A percentile compares a stretch with the other conserved stretches of the same genome.
Conservation (phyloP, 2,888 invertebrate genomes). For the Ditula angustiorana region DNA sequence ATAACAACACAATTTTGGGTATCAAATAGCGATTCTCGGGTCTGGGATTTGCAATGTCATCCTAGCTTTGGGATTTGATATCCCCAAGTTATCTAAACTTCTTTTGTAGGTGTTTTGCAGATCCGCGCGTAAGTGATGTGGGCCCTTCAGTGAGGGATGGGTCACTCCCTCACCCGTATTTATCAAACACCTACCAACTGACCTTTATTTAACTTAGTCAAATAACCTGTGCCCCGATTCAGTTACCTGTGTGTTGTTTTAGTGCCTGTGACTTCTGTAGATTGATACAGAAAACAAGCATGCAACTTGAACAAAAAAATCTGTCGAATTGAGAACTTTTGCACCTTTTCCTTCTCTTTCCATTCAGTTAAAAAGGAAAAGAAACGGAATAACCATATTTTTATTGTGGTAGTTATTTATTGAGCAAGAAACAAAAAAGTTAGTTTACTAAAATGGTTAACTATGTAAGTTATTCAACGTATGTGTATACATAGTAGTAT, state of each 20-base stretch:
- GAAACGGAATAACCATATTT: too few species aligned
- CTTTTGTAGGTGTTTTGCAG: constrained; percentile 21
- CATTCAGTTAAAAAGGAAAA: too few species aligned
- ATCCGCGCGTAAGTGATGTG: constrained; percentile 19
- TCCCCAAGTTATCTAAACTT: constrained; percentile 28
- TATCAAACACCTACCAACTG: constrained; percentile 25
- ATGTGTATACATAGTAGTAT: too few species aligned
- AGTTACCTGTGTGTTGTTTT: not conserved
- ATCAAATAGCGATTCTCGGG: constrained; percentile 17
- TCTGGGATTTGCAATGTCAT: constrained; percentile 31
- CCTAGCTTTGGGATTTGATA: constrained; percentile 22
- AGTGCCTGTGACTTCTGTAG: constrained; percentile 24
- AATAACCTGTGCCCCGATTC: constrained; percentile 8
- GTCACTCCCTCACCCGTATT: constrained; percentile 27
- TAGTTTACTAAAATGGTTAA: too few species aligned
- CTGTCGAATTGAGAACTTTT: too few species aligned
- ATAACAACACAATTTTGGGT: constrained; percentile 14
- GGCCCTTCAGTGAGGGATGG: constrained; percentile 19
- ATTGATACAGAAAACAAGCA: not conserved
- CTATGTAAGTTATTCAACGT: too few species aligned
- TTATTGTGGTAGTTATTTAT: too few species aligned
- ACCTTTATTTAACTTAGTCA: constrained; percentile 30
- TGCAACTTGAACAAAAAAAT: too few species aligned
- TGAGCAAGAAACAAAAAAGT: too few species aligned
- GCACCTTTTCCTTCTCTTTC: too few species aligned